A percentile compares a stretch with the other conserved stretches of the same genome.
phyloP scores from a whole-genome alignment of 2,113 vertebrate species.

The Calidris pygmaea region DNA sequence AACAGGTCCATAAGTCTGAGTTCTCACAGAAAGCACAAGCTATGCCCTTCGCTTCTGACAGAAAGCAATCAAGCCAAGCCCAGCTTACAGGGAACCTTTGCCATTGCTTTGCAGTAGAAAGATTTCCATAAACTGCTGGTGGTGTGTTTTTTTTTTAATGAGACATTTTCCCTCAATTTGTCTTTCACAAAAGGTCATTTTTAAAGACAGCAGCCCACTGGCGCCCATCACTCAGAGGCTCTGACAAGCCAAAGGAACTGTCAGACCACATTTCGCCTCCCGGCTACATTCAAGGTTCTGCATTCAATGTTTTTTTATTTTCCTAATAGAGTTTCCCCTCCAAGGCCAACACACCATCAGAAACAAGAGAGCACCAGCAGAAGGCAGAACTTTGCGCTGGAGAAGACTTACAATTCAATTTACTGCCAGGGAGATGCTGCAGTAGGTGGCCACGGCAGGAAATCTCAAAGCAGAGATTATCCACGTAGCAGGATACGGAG shows the following conservation, averaged over 20 bases:
- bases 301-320: not conserved
- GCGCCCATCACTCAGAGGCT: constrained; percentile 10
- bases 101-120: not conserved
- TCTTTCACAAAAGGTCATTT: constrained; percentile 42
- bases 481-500: not conserved
- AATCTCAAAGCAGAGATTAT: not conserved
- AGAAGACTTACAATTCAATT: not conserved
- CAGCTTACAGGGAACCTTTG: constrained; percentile 18
- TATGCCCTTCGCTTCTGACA: not conserved
- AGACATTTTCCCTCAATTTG: constrained; percentile 28
- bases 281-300: not conserved
- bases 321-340: not conserved
- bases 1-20: not conserved
- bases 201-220: constrained; percentile 25
- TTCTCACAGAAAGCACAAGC: not conserved
- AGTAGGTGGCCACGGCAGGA: not conserved
- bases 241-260: constrained; percentile 42
- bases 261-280: constrained; percentile 8
- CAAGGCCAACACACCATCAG: not conserved
- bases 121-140: constrained; percentile 16
- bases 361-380: not conserved
- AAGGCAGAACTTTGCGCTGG: not conserved
- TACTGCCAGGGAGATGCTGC: not conserved
- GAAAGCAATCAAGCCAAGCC: constrained; percentile 24
- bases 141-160: not conserved